phyloP scores from a whole-genome alignment of 2,888 invertebrate species.

The Synergus laeviventris region DNA sequence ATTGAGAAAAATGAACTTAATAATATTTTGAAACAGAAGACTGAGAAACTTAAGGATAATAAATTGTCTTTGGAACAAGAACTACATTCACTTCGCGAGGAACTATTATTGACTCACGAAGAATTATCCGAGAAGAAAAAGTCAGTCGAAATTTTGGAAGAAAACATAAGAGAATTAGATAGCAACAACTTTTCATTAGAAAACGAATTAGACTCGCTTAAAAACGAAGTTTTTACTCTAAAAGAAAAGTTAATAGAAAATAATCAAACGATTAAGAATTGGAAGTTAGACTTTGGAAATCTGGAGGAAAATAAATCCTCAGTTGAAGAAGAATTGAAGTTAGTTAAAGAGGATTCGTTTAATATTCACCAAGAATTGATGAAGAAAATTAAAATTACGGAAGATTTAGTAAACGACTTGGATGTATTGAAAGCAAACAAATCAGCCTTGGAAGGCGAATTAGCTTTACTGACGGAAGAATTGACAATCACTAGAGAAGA shows the following conservation, averaged over 20 bases:
- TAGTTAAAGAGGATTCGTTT: background rate
- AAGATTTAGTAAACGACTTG: background rate
- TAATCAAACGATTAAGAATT: background rate
- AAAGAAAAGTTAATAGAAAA: background rate
- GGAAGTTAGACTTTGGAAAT: background rate
- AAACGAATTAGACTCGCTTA: background rate
- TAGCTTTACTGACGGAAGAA: background rate
- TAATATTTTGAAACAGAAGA: slow-evolving; percentile 22
- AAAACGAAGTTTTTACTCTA: background rate
- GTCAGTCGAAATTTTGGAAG: background rate
- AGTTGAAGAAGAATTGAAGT: background rate
- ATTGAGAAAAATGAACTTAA: slow-evolving; percentile 27
- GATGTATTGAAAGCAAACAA: background rate
- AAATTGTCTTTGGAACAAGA: slow-evolving; percentile 8
- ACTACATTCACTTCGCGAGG: background rate
- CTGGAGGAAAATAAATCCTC: background rate
- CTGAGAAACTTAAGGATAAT: background rate
- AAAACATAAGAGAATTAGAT: background rate
- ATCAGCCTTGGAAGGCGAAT: slow-evolving; percentile 10
- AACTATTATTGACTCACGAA: background rate
- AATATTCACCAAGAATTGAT: background rate
- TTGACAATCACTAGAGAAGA: background rate
- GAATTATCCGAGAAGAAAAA: background rate
- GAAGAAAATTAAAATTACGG: background rate
- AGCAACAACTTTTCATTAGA: background rate